A percentile compares a stretch with the other conserved stretches of the same genome.
These are phyloP conservation scores for Trididemnum nubilum DNA, from an alignment of 23 tunicate genomes.

Conservation along the genomic window DNA sequence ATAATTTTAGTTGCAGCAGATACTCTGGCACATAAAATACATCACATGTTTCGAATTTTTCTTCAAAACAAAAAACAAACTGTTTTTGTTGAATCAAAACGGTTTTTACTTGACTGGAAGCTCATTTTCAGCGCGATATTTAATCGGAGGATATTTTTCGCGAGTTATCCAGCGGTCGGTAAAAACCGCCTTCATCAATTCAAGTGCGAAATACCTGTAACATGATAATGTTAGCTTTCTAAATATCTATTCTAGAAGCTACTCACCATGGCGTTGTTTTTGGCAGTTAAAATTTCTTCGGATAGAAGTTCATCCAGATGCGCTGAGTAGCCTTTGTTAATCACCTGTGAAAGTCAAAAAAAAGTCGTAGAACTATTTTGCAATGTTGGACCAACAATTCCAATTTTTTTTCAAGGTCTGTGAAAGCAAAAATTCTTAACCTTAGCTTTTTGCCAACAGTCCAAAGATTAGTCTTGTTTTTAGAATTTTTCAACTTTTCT, in stretches of 20 bases:
- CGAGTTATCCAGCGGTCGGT: no score
- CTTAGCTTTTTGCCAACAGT: neutral
- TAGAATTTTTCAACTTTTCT: no score
- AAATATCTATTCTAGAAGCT: neutral
- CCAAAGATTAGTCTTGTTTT: no score
- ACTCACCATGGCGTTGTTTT: slow-evolving; percentile 63
- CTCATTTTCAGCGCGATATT: no score
- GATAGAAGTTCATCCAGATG: slow-evolving; percentile 63
- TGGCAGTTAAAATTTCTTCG: slow-evolving; percentile 56
- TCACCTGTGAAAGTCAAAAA: slow-evolving; percentile 34
- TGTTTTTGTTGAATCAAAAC: no score
- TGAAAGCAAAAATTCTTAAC: neutral
- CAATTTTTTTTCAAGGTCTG: neutral
- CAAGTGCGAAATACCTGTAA: no score
- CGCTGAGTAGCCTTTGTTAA: slow-evolving; percentile 69
- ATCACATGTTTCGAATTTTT: no score
- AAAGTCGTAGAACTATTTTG: neutral
- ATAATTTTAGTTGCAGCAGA: no score
- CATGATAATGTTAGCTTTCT: neutral
- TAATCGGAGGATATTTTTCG: no score
- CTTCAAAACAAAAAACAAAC: no score
- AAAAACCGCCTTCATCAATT: no score
- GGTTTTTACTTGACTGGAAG: neutral
- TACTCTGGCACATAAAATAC: no score
- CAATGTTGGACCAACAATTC: neutral